phyloP scores from a whole-genome alignment of 2,888 invertebrate species.

The Cantharis lateralis region DNA sequence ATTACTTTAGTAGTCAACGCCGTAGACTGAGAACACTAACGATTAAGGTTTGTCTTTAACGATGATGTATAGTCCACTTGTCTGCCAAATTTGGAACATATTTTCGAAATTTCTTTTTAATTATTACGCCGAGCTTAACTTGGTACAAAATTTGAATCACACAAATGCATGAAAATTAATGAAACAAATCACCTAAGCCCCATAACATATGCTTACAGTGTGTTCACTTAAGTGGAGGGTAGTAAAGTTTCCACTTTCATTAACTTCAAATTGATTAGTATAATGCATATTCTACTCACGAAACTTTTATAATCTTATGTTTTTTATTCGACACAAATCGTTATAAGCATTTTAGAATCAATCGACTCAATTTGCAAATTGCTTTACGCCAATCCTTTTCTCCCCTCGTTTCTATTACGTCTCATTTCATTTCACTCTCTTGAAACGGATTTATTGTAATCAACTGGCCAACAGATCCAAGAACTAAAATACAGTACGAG shows the following conservation, averaged over 20 bases:
- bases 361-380: constrained; percentile 51
- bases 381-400: constrained; percentile 37
- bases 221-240: constrained; percentile 25
- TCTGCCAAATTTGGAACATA: not conserved
- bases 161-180: constrained; percentile 4
- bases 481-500: constrained; percentile 35
- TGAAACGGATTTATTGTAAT: constrained; percentile 40
- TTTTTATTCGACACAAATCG: constrained; percentile 12
- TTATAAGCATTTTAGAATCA: constrained; percentile 37
- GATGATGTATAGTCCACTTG: constrained; percentile 5
- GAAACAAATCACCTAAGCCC: constrained; percentile 15
- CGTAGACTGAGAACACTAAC: constrained; percentile 21
- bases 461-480: constrained; percentile 44
- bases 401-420: constrained; percentile 39
- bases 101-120: not conserved
- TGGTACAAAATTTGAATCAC: not conserved
- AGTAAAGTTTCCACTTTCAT: constrained; percentile 40
- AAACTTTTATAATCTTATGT: constrained; percentile 29
- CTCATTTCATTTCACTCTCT: constrained; percentile 45
- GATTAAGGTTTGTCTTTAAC: constrained; percentile 19
- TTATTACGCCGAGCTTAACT: not conserved
- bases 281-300: constrained; percentile 44
- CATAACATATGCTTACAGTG: constrained; percentile 24
- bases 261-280: constrained; percentile 45
- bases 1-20: constrained; percentile 31